Conservation (phyloP, 1,140 invertebrate species). For the Brachionus asplanchnoidis region DNA sequence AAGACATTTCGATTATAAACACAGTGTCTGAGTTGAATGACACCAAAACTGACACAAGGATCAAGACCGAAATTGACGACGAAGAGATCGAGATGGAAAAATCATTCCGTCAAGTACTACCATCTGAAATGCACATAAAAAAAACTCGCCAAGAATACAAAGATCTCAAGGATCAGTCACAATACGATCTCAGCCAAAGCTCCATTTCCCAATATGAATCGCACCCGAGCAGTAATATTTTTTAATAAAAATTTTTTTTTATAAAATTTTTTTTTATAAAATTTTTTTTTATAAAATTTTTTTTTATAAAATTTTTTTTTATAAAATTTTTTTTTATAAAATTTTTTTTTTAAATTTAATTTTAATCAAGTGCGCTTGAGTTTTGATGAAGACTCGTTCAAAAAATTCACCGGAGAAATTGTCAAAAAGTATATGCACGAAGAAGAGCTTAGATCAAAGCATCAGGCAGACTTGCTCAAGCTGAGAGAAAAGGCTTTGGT, state of each 20-base stretch:
- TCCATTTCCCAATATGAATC: constrained; percentile 20
- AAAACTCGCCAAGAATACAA: constrained; percentile 47
- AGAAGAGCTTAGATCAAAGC: constrained; percentile 53
- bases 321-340: too few species aligned
- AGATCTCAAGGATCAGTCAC: constrained; percentile 34
- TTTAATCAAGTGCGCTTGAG: background rate
- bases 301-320: too few species aligned
- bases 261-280: too few species aligned
- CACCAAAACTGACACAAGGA: background rate
- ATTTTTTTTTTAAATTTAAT: background rate
- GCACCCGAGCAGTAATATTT: background rate
- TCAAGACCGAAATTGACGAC: constrained; percentile 44
- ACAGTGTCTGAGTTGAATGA: constrained; percentile 2
- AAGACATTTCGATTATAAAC: constrained; percentile 15
- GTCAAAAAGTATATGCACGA: constrained; percentile 56
- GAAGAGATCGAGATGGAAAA: constrained; percentile 49
- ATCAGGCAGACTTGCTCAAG: constrained; percentile 55
- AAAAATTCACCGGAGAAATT: constrained; percentile 54
- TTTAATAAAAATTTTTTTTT: background rate
- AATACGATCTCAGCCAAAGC: constrained; percentile 21
- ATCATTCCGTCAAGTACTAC: constrained; percentile 50
- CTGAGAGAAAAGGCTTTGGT: constrained; percentile 61
- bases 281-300: too few species aligned
- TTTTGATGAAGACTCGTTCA: constrained; percentile 51
- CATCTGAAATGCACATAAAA: constrained; percentile 53